phyloP scores from a whole-genome alignment of 1,140 invertebrate genomes.

The Nymphalis io region DNA sequence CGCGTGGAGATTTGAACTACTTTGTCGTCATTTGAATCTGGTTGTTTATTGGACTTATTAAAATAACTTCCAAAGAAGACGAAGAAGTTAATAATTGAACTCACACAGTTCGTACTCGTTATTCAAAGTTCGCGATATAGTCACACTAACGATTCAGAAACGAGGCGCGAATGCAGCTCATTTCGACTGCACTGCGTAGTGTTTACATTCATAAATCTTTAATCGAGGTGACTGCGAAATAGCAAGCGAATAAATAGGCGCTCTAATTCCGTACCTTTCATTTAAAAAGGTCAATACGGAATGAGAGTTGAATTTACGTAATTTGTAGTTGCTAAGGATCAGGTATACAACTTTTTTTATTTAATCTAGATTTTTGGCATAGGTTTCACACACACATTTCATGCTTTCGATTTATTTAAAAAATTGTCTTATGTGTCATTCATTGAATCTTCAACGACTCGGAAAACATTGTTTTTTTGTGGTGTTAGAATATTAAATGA shows the following conservation, averaged over 20 bases:
- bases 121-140: background rate
- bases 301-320: background rate
- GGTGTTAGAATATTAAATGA: too few species aligned
- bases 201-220: constrained; percentile 38
- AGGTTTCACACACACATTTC: too few species aligned
- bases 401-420: too few species aligned
- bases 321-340: background rate
- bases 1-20: too few species aligned
- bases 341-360: background rate
- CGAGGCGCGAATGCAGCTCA: constrained; percentile 14
- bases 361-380: background rate
- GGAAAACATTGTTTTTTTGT: too few species aligned
- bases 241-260: constrained; percentile 14
- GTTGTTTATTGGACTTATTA: too few species aligned
- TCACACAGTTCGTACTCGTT: background rate
- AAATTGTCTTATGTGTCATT: too few species aligned
- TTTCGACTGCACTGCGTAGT: constrained; percentile 28
- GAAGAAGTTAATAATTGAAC: background rate
- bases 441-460: too few species aligned
- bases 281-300: background rate
- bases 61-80: too few species aligned
- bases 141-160: background rate
- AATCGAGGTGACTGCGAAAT: constrained; percentile 26
- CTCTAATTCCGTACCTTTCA: constrained; percentile 17
- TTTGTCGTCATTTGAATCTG: too few species aligned